Base-by-base conservation (phyloP, 2,888 invertebrate species). In the Tupiocoris notatus region DNA sequence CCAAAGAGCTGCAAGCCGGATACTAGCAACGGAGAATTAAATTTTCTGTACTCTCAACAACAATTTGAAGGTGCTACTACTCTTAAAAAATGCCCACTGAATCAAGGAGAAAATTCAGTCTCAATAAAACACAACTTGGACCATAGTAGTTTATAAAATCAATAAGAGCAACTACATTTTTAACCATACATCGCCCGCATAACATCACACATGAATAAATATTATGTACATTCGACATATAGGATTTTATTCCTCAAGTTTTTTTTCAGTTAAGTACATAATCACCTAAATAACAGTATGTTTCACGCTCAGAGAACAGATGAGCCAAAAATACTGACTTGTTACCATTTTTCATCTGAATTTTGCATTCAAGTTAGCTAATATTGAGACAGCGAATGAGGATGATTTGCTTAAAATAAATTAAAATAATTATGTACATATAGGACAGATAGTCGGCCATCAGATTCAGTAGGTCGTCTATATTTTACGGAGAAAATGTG, bases 251-350 rank as follows among this genome's bases (percentile, higher is more conserved):
- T n/a, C n/a, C n/a, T n/a, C n/a, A n/a, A n/a, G 39, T 39, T 39
- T 39, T 39, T 39, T 56, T 17, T 67, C 67, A 67, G 21, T 67
- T 67, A 67, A 67, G 67, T 67, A 67, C 67, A 67, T 67, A 67
- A 56, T 56, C 21, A 57, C 56, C 67, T 20, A 67, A 57, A 21
- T 16, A 67, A 66, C 39, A 39, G 39, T 39, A 39, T 39, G 39
- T 39, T 39, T 39, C 12, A 39, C 39, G 39, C 39, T 39, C 39
- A n/a, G 39, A 39, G 12, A 39, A 39, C 67, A 67, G 23, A 20
- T 18, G 54, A 67, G 56, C 16, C 16, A 57, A 66, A 57, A 67
- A 67, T 67, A 67, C 67, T 67, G 67, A 67, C 67, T 67, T 56
- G 67, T 39, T 57, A 57, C 56, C 25, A 7, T 66, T 57, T 22